Base-by-base conservation (phyloP, 2,797 vertebrate species). In the Phoxinus dragarum region DNA sequence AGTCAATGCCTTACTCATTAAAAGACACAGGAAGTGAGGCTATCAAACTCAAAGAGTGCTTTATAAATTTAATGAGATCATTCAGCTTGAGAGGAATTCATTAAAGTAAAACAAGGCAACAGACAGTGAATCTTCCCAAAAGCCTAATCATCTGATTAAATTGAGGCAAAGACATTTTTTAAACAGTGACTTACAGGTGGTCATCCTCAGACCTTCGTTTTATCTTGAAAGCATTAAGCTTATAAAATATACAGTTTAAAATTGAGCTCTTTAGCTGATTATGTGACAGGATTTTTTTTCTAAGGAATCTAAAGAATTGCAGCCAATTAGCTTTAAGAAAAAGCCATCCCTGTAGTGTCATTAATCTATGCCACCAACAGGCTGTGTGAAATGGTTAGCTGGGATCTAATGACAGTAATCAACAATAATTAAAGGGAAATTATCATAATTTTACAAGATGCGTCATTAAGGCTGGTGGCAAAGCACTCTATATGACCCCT, bases 351-450 rank as follows among this genome's bases (percentile, higher is more conserved):
- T 2, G 91, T 80, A 87, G 90, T 93, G 92, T 91, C 90, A 92
- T 94, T 94, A 93, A 91, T 91, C 88, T 88, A 44, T 90, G 90
- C 90, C 93, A 91, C 94, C 93, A 91, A 82, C 92, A 69, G 93
- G 54, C 91, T 90, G 90, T 87, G 72, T 86, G 81, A 90, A 92
- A 94, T 90, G 88, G 90, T 85, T 88, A 91, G 92, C 93, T 90
- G 87, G 88, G 92, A 91, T 90, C 92, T 94, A 94, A 95, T 94
- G 94, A 93, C 94, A 84, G 92, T 92, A 95, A 95, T 95, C 94
- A 94, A 93, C 92, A 94, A 93, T 94, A 95, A 95, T 95, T 95
- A 95, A 93, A 92, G 90, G 89, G 83, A 91, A 94, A 94, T 93
- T 91, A 94, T 93, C 90, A 90, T 89, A 64, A 91, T 92, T 93